Percentiles rank a stretch among this genome's conserved stretches.
phyloP scores from a whole-genome alignment of 2,888 invertebrate species.

The Ophioninae sp. region DNA sequence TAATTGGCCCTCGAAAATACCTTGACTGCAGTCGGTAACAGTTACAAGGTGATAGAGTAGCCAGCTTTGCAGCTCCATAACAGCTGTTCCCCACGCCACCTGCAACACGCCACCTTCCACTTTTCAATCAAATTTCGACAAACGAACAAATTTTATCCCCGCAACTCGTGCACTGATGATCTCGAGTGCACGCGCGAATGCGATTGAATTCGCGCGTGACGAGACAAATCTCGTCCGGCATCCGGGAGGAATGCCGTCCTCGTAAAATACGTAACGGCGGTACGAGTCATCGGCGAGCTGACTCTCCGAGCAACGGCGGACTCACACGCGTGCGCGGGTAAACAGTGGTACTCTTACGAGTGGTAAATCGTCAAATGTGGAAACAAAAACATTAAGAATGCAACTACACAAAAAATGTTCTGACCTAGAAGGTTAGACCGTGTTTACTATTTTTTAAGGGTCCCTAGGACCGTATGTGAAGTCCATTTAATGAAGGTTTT shows the following conservation, averaged over 20 bases:
- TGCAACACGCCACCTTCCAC: conserved; percentile 62
- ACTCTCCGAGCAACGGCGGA: no score
- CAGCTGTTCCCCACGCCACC: conserved; percentile 80
- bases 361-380: no score
- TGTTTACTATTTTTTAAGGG: no score
- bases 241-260: conserved; percentile 18
- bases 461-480: no score
- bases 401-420: no score
- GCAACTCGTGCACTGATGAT: no score
- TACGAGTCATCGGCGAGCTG: neutral
- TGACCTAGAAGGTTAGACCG: no score
- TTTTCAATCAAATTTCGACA: neutral
- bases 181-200: neutral
- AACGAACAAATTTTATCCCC: neutral
- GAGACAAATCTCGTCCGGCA: conserved; percentile 24
- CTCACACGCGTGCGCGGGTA: no score
- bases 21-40: conserved; percentile 80
- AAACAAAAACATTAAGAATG: no score
- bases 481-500: no score
- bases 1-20: conserved; percentile 64
- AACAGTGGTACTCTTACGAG: no score
- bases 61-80: conserved; percentile 81
- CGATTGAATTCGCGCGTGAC: conserved; percentile 20
- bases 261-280: conserved; percentile 7
- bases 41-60: conserved; percentile 80